Conservation (phyloP, 2,113 vertebrate genomes). For the Petromus typicus region DNA sequence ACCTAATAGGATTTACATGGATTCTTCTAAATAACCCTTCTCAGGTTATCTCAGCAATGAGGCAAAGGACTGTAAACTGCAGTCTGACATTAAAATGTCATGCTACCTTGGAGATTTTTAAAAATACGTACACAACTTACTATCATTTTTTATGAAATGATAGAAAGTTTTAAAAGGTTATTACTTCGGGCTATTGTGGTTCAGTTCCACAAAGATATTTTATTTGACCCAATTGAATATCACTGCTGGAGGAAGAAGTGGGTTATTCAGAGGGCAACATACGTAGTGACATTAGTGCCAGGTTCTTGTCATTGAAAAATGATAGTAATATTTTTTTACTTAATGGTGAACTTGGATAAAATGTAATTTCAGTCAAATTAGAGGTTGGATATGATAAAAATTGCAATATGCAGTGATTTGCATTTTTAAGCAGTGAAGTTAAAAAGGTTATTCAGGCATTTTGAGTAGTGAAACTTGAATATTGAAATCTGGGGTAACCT, state of each 20-base stretch:
- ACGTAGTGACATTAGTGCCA: background rate
- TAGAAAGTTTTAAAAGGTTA: background rate
- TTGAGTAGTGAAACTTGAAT: background rate
- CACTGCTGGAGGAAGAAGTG: background rate
- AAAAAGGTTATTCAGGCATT: constrained; percentile 6
- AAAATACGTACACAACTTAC: background rate
- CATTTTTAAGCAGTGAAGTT: constrained; percentile 52
- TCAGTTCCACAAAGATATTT: background rate
- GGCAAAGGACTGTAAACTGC: background rate
- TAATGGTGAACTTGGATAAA: constrained; percentile 29
- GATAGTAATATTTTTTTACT: constrained; percentile 18
- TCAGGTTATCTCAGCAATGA: background rate
- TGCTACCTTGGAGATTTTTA: background rate
- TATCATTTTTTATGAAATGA: background rate
- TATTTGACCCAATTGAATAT: background rate
- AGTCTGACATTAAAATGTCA: background rate
- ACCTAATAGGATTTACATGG: constrained; percentile 61
- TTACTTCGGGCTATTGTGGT: background rate
- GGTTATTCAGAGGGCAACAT: background rate
- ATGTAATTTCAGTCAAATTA: constrained; percentile 59
- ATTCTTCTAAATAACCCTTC: constrained; percentile 66
- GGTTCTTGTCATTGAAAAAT: constrained; percentile 35
- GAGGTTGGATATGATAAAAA: constrained; percentile 42
- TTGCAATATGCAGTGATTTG: background rate
- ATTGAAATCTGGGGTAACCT: background rate